Evolutionary conservation across 2,888 invertebrate genomes (phyloP).

Genomic region (Imbricaverruca yamaguchii): DNA sequence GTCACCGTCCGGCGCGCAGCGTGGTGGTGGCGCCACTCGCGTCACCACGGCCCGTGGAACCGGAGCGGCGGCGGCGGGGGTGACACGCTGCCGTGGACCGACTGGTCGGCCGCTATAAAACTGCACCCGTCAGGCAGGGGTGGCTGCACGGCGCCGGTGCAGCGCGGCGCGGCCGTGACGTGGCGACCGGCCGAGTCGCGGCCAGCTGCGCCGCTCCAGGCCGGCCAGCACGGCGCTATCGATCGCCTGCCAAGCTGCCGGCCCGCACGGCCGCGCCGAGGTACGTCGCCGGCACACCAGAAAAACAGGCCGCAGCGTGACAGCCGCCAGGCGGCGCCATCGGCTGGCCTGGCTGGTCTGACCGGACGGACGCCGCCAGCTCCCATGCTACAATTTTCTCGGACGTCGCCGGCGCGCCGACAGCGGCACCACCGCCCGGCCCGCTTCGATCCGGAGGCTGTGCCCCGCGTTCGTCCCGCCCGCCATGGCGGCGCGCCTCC

Average conservation of each 20-base stretch:
- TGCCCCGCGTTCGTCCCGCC: not conserved
- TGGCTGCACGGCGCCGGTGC: not conserved
- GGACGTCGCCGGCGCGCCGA: not conserved
- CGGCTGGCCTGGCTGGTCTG: not conserved
- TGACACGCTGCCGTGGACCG: not conserved
- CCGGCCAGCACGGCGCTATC: not conserved
- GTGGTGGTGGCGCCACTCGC: not conserved
- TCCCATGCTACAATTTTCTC: not conserved
- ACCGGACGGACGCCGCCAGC: not conserved
- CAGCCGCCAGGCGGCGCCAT: not conserved
- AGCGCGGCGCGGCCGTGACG: not conserved
- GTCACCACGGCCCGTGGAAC: not conserved
- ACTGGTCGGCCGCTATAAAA: not conserved
- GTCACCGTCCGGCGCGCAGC: too few relatives aligned
- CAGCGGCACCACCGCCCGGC: not conserved
- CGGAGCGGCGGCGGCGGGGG: not conserved
- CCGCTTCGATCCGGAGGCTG: not conserved
- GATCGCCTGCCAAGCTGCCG: not conserved
- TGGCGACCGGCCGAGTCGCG: not conserved
- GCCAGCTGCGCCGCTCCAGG: not conserved
- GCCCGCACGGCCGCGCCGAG: not conserved
- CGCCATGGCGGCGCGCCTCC: not conserved
- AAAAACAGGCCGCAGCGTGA: not conserved
- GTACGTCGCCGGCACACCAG: not conserved
- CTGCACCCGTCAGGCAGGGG: not conserved